Evolutionary conservation across 2,113 vertebrate species (phyloP).

Genomic region (Anolis sagrei): DNA sequence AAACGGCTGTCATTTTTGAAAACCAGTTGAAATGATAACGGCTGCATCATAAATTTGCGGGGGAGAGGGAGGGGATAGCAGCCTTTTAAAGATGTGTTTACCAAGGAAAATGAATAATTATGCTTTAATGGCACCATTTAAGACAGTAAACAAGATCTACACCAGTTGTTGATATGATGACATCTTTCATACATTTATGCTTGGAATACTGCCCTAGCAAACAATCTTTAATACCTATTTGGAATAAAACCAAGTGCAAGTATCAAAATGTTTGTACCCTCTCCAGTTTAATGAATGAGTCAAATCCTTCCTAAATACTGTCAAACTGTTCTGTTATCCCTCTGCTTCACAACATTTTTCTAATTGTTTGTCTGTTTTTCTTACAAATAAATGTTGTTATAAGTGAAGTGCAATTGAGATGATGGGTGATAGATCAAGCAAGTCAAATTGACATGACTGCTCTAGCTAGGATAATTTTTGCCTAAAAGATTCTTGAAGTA

Average conservation of each 20-base stretch:
- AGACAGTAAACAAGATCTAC: background rate
- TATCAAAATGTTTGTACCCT: background rate
- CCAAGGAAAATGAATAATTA: background rate
- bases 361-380: background rate
- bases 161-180: background rate
- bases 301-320: background rate
- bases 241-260: background rate
- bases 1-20: background rate
- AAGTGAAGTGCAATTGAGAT: background rate
- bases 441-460: background rate
- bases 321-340: background rate
- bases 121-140: background rate
- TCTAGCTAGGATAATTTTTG: background rate
- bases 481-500: background rate
- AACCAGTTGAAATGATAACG: background rate
- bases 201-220: background rate
- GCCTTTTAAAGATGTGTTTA: background rate
- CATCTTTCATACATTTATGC: background rate
- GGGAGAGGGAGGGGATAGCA: background rate
- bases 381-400: background rate
- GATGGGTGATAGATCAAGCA: background rate
- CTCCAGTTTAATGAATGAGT: conserved; percentile 1
- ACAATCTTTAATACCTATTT: background rate
- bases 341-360: background rate
- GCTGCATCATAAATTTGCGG: background rate